phyloP scores from a whole-genome alignment of 1,140 invertebrate genomes.

The Drosophila pallidifrons region DNA sequence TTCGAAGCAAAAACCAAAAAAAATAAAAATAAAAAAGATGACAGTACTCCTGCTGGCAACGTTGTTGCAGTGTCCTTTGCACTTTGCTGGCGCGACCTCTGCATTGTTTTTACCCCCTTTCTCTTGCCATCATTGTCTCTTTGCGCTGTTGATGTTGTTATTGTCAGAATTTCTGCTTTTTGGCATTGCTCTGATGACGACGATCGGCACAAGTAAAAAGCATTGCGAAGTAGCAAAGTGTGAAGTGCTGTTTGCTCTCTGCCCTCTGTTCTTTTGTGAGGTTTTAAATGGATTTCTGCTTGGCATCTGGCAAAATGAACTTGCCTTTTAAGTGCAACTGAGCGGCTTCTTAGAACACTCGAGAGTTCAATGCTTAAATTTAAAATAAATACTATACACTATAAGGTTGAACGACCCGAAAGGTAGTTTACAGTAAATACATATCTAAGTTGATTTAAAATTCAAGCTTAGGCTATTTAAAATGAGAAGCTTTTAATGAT shows the following conservation, averaged over 20 bases:
- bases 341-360: neutral
- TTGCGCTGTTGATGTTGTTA: slow-evolving; percentile 20
- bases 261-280: slow-evolving; percentile 4
- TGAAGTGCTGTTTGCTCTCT: slow-evolving; percentile 27
- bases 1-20: slow-evolving; percentile 32
- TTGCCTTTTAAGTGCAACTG: slow-evolving; percentile 16
- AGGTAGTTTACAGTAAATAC: neutral
- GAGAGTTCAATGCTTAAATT: neutral
- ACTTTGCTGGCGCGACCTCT: slow-evolving; percentile 19
- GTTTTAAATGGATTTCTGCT: slow-evolving; percentile 17
- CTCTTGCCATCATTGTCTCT: slow-evolving; percentile 2
- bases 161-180: slow-evolving; percentile 17
- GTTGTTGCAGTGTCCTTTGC: slow-evolving; percentile 1
- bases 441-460: neutral
- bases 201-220: slow-evolving; percentile 30
- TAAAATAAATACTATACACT: no score
- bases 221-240: slow-evolving; percentile 2
- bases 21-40: neutral
- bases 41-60: neutral
- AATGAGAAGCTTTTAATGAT: neutral
- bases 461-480: neutral
- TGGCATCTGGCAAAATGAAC: slow-evolving; percentile 6
- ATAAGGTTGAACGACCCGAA: no score
- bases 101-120: slow-evolving; percentile 14
- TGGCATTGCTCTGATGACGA: slow-evolving; percentile 3